Evolutionary conservation across 1,140 invertebrate species (phyloP).

Genomic region (Drosophila persimilis): DNA sequence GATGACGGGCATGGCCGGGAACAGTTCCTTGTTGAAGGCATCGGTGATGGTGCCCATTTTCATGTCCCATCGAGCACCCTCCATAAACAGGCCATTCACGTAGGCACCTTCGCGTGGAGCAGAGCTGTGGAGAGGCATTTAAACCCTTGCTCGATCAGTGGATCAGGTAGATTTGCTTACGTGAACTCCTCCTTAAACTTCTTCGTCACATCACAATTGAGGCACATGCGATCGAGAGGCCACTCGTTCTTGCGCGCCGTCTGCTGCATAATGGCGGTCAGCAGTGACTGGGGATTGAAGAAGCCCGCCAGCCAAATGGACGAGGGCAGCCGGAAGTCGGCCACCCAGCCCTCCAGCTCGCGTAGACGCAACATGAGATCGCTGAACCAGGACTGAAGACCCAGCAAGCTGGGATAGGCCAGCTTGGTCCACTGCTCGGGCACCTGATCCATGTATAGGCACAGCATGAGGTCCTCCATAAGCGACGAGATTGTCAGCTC

Average conservation of each 20-base stretch:
- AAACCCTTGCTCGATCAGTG: background rate
- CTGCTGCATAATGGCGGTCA: slow-evolving; percentile 98
- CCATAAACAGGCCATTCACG: slow-evolving; percentile 95
- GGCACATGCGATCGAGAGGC: slow-evolving; percentile 97
- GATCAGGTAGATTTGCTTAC: slow-evolving; percentile 77
- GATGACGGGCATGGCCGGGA: slow-evolving; percentile 95
- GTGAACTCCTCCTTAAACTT: slow-evolving; percentile 93
- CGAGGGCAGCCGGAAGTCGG: slow-evolving; percentile 91
- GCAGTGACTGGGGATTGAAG: slow-evolving; percentile 98
- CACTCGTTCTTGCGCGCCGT: slow-evolving; percentile 97
- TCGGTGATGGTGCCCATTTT: slow-evolving; percentile 90
- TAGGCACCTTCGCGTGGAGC: slow-evolving; percentile 96
- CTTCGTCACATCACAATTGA: slow-evolving; percentile 97
- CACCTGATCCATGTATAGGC: slow-evolving; percentile 93
- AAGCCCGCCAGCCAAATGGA: slow-evolving; percentile 97
- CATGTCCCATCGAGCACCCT: slow-evolving; percentile 96
- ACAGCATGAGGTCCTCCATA: slow-evolving; percentile 94
- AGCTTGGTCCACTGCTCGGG: slow-evolving; percentile 92
- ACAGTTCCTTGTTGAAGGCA: slow-evolving; percentile 94
- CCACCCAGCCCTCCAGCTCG: slow-evolving; percentile 91
- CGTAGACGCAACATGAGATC: slow-evolving; percentile 91
- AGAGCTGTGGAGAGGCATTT: slow-evolving; percentile 83
- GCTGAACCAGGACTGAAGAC: slow-evolving; percentile 93
- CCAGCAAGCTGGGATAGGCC: slow-evolving; percentile 95
- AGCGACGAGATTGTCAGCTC: slow-evolving; percentile 95